Percentiles rank a stretch among this genome's conserved stretches.
Conservation (phyloP, 2,888 invertebrate genomes). For the Protophormia terraenovae region DNA sequence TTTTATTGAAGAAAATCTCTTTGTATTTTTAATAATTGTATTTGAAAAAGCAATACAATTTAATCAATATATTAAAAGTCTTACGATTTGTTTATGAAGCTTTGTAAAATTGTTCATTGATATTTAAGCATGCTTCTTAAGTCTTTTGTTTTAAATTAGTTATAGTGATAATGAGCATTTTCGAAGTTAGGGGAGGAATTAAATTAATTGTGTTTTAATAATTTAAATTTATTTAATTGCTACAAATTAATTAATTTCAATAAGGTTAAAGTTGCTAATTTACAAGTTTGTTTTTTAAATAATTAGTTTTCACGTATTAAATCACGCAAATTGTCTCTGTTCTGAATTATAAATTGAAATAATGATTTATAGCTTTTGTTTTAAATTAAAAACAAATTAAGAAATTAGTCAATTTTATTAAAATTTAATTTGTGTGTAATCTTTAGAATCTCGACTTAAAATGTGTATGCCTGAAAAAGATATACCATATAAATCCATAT, state of each 20-base stretch:
- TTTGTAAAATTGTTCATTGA: not conserved
- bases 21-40: not conserved
- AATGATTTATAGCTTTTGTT: too few species aligned
- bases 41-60: not conserved
- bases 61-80: not conserved
- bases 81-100: not conserved
- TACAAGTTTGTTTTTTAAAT: not conserved
- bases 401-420: too few species aligned
- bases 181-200: too few species aligned
- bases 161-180: too few species aligned
- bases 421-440: too few species aligned
- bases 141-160: conserved; percentile 11
- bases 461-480: too few species aligned
- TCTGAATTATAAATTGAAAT: too few species aligned
- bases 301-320: not conserved
- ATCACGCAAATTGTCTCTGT: too few species aligned
- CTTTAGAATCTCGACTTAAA: too few species aligned
- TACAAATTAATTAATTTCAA: not conserved
- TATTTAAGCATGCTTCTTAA: not conserved
- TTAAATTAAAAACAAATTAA: too few species aligned
- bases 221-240: not conserved
- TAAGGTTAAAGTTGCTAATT: conserved; percentile 10
- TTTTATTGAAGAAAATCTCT: conserved; percentile 11
- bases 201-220: not conserved
- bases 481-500: too few species aligned